Base-by-base conservation (phyloP, 2,888 invertebrate genomes). In the Rugalucina vietnamica region DNA sequence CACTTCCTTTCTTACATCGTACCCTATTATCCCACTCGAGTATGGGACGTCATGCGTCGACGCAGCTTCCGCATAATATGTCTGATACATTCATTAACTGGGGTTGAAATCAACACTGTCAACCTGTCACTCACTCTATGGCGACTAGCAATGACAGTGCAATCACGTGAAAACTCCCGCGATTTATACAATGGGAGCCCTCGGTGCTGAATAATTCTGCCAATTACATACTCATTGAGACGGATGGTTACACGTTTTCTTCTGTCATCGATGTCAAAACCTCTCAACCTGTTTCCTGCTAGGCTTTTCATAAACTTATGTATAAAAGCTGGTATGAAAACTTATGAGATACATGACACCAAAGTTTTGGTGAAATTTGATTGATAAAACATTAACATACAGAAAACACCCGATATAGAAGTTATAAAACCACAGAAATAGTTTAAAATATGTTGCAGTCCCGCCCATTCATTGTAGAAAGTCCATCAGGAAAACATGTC, bases 211-310 rank as follows among this genome's bases (percentile, higher is more conserved):
- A 79, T 79, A 79, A 81, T 81, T 60, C 70, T 70, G 27, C 79
- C 81, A 85, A 87, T 87, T 87, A 82, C 82, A 85, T 79, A 85
- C 73, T 71, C 36, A 74, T 21, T 85, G 80, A 79, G 43, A 75
- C 74, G 43, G 65, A 79, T 76, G 79, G 81, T 34, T 74, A 82
- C 73, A 72, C 69, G 73, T 72, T 39, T 69, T 27, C 50, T 39
- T 39, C 70, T 72, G 74, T 80, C 75, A 74, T 39, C 49, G 32
- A 32, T 50, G 65, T 36, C 72, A 73, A 39, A 74, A 71, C 32
- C 36, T 37, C 75, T 57, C 34, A 24, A 74, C 54, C 65, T 43
- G 50, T 74, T 73, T 75, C 73, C 74, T 54, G 81, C 75, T 54
- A 74, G 39, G 50, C 78, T 70, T 39, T 81, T 84, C 50, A 84